These are phyloP conservation scores for Elysia crispata DNA, from an alignment of 2,888 invertebrate genomes.

Conservation along the genomic window DNA sequence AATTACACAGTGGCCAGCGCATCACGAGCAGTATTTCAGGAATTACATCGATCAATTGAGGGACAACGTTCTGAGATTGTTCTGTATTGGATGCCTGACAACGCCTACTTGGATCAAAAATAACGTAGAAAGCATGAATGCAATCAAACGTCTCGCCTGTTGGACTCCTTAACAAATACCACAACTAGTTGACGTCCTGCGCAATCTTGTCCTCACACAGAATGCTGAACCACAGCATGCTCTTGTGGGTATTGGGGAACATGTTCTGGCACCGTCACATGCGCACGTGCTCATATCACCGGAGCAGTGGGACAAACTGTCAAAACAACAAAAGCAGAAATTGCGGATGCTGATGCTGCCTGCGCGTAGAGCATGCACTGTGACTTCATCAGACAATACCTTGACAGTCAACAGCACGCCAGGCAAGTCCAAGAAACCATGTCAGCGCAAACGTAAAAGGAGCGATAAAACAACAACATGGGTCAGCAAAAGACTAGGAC, in stretches of 20 bases:
- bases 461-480: constrained; percentile 23
- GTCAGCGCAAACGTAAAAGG: constrained; percentile 9
- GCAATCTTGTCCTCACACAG: constrained; percentile 21
- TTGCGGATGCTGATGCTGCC: too few species aligned
- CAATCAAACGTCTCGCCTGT: constrained; percentile 7
- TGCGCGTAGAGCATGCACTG: background rate
- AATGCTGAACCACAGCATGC: constrained; percentile 22
- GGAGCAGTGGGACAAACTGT: constrained; percentile 23
- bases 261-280: too few species aligned
- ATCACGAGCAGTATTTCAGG: background rate
- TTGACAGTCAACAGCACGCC: constrained; percentile 16
- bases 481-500: too few species aligned
- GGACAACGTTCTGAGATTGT: constrained; percentile 15
- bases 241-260: constrained; percentile 13
- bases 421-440: constrained; percentile 20
- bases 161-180: constrained; percentile 13
- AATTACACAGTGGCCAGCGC: constrained; percentile 9
- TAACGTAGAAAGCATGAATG: constrained; percentile 22
- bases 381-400: constrained; percentile 9
- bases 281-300: constrained; percentile 20
- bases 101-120: too few species aligned
- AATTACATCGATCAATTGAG: constrained; percentile 7
- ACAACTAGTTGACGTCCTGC: constrained; percentile 22
- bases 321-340: constrained; percentile 19
- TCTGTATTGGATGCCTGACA: constrained; percentile 5